Conservation (phyloP, 2,797 vertebrate genomes). For the Platyrinchus mystaceus region DNA sequence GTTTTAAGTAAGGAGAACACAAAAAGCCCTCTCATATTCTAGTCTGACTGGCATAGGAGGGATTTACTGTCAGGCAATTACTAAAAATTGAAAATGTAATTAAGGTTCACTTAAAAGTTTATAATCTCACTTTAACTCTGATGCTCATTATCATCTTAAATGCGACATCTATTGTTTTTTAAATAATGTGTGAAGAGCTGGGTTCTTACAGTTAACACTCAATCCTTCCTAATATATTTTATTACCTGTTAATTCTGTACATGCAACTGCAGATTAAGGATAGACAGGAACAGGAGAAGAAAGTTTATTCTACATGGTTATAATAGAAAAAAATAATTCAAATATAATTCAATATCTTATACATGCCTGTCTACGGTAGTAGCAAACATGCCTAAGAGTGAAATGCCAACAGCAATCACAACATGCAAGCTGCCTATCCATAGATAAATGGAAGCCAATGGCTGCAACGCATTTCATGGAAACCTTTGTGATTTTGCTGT, state of each 20-base stretch:
- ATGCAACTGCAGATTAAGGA: background rate
- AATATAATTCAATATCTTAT: too few species aligned
- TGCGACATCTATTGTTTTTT: background rate
- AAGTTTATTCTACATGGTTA: background rate
- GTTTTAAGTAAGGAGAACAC: background rate
- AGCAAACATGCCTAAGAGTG: background rate
- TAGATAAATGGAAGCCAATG: background rate
- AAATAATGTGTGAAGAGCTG: background rate
- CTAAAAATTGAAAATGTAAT: slow-evolving; percentile 48
- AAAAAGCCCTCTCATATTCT: background rate
- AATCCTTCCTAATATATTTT: slow-evolving; percentile 2
- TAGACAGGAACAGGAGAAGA: background rate
- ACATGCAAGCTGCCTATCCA: background rate
- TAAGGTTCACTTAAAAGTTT: slow-evolving; percentile 40
- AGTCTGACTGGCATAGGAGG: background rate
- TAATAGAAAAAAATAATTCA: background rate
- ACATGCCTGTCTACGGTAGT: background rate
- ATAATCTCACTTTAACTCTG: slow-evolving; percentile 35
- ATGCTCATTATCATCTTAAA: slow-evolving; percentile 8
- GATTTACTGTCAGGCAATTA: slow-evolving; percentile 11
- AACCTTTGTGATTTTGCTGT: background rate
- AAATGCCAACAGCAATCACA: background rate
- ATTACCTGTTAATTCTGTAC: background rate
- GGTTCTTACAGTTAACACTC: background rate
- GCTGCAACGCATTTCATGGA: background rate